A percentile compares a stretch with the other conserved stretches of the same genome.
Conservation (phyloP, 2,797 vertebrate species). For the Pelochelys cantorii region DNA sequence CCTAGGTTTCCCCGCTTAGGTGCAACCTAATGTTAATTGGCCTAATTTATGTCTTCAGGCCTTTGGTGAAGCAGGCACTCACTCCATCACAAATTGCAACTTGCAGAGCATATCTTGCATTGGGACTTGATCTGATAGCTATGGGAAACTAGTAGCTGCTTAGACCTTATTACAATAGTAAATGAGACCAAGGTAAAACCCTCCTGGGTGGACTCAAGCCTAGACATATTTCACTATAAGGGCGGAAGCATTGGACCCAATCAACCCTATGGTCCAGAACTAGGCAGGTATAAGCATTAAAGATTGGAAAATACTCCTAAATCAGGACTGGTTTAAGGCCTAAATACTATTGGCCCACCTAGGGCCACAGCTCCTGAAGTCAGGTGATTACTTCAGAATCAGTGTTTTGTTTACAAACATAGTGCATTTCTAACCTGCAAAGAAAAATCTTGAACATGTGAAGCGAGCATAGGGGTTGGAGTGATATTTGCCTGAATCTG, state of each 20-base stretch:
- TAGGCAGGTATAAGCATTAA: neutral
- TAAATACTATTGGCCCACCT: neutral
- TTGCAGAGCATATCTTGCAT: neutral
- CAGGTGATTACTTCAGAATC: accelerated
- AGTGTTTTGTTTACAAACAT: neutral
- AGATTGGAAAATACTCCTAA: neutral
- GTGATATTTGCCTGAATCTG: neutral
- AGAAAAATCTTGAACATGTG: accelerated
- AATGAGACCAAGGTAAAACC: neutral
- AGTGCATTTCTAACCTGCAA: neutral
- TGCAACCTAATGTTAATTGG: neutral
- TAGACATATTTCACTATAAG: neutral
- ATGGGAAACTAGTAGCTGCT: neutral
- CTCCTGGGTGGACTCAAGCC: neutral
- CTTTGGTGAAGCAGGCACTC: neutral
- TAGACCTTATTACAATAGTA: neutral
- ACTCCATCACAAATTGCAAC: neutral
- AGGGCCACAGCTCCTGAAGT: neutral
- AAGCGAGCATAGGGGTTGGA: accelerated
- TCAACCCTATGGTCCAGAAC: neutral
- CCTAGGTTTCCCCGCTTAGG: neutral
- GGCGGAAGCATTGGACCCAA: neutral
- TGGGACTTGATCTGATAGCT: neutral
- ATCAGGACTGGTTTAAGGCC: accelerated
- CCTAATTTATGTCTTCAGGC: neutral